phyloP scores from a whole-genome alignment of 2,888 invertebrate genomes.

The Pseudococcus longispinus region DNA sequence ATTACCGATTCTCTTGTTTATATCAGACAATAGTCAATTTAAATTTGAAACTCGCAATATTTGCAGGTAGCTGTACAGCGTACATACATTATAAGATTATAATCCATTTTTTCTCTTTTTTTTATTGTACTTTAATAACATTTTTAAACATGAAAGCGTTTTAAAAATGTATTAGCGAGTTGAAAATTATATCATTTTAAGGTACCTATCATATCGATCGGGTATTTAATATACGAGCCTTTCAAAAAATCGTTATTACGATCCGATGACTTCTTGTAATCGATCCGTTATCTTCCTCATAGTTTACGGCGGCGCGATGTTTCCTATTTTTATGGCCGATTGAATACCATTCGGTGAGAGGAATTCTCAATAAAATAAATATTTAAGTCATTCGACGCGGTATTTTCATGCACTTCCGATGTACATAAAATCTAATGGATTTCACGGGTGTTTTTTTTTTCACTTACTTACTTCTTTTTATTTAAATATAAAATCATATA shows the following conservation, averaged over 20 bases:
- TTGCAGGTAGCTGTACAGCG: not conserved
- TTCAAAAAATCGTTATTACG: constrained; percentile 11
- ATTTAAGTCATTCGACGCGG: constrained; percentile 11
- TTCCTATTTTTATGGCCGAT: constrained; percentile 5
- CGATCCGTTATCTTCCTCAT: not conserved
- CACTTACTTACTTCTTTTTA: not conserved
- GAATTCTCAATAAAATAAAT: constrained; percentile 5
- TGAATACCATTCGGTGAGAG: not conserved
- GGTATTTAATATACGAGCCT: not conserved
- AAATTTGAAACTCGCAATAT: not conserved
- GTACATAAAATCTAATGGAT: constrained; percentile 6
- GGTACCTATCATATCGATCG: not conserved
- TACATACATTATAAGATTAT: not conserved
- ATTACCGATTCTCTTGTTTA: not conserved
- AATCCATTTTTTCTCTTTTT: not conserved
- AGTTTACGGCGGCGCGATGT: not conserved
- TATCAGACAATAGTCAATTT: constrained; percentile 17
- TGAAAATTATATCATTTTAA: not conserved
- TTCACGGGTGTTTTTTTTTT: not conserved
- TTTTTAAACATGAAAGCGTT: not conserved
- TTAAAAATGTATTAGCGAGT: not conserved
- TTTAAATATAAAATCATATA: not conserved
- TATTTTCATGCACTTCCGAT: constrained; percentile 3
- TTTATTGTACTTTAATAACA: not conserved
- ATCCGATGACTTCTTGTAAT: not conserved